Evolutionary conservation across 1,140 invertebrate species (phyloP), one percentile per base, ranked within the genome.

Genomic region (Papilio aristodemus): DNA sequence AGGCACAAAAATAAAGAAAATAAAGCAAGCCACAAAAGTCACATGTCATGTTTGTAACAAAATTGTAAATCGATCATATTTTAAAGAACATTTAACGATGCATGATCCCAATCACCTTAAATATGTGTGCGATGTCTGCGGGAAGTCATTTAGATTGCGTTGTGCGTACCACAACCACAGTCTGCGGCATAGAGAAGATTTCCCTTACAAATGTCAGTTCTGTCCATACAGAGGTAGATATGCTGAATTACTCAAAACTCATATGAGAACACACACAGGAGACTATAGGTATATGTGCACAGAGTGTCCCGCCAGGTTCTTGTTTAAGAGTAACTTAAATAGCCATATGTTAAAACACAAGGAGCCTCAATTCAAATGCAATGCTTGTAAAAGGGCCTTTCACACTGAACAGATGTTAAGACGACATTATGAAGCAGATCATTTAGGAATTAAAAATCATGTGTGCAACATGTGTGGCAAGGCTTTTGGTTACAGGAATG

Each of bases 231-330:
- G 79, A 72, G 87, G 80, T 22, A 77, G 81, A 64, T 87, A 87
- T 76, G 76, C 73, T 6, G 83, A 84, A 59, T 66, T 86, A 4
- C 71, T 93, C n/a, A 92, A 87, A 72, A 90, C 84, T 36, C 93
- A 93, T 68, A 91, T 92, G 86, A 76, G 91, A 50, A 89, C 85
- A 6, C 92, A 93, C 64, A 91, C 89, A 46, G 89, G 87, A 66
- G 92, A 90, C 76, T 92, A 89, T 59, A 84, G 88, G 36, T 93
- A 93, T 62, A 84, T 87, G 84, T 93, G 92, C 74, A 90, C 92
- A 32, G 84, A 92, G 79, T 93, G 92, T 69, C 86, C 86, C 1
- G 92, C 92, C 39, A 75, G 87, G 54, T 93, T 92, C 69, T 75
- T 91, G 6, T 92, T 91, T 69, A 92, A 91, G 68, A 92, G 91